phyloP scores from a whole-genome alignment of 2,888 invertebrate species.

The Blera fallax region DNA sequence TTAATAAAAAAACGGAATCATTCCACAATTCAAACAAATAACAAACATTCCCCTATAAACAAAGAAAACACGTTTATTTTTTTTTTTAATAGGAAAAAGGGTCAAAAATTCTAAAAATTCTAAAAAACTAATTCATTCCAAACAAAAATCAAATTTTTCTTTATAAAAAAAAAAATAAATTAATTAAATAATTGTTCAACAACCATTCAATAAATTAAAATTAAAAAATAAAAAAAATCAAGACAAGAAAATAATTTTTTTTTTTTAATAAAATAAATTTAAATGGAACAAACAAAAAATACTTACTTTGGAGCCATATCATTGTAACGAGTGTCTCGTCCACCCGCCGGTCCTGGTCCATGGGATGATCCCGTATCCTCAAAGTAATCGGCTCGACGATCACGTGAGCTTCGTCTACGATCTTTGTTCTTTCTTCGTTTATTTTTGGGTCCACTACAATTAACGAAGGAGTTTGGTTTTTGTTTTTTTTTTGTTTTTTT shows the following conservation, averaged over 20 bases:
- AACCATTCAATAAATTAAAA: slow-evolving; percentile 34
- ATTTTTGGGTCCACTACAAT: slow-evolving; percentile 81
- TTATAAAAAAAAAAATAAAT: slow-evolving; percentile 14
- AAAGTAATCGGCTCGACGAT: slow-evolving; percentile 82
- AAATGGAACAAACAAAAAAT: slow-evolving; percentile 59
- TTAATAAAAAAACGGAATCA: slow-evolving; percentile 38
- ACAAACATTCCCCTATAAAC: slow-evolving; percentile 35
- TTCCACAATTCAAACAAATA: slow-evolving; percentile 68
- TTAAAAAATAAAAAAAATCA: background rate
- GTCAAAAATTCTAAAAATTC: slow-evolving; percentile 4
- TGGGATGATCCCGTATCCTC: slow-evolving; percentile 82
- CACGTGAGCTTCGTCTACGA: slow-evolving; percentile 78
- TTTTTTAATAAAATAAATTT: background rate
- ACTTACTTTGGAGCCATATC: slow-evolving; percentile 95
- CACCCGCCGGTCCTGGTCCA: slow-evolving; percentile 83
- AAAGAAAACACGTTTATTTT: background rate
- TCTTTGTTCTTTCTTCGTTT: slow-evolving; percentile 82
- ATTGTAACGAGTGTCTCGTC: slow-evolving; percentile 88
- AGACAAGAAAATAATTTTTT: background rate
- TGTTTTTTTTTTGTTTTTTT: slow-evolving; percentile 33
- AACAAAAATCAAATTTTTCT: slow-evolving; percentile 40
- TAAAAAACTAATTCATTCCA: slow-evolving; percentile 68
- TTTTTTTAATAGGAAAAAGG: background rate
- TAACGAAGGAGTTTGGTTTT: slow-evolving; percentile 53
- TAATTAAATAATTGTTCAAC: slow-evolving; percentile 35